Percentiles rank a stretch among this genome's conserved stretches.
These are phyloP conservation scores for Galendromus occidentalis DNA, from an alignment of 1,140 invertebrate species.

Conservation along the genomic window DNA sequence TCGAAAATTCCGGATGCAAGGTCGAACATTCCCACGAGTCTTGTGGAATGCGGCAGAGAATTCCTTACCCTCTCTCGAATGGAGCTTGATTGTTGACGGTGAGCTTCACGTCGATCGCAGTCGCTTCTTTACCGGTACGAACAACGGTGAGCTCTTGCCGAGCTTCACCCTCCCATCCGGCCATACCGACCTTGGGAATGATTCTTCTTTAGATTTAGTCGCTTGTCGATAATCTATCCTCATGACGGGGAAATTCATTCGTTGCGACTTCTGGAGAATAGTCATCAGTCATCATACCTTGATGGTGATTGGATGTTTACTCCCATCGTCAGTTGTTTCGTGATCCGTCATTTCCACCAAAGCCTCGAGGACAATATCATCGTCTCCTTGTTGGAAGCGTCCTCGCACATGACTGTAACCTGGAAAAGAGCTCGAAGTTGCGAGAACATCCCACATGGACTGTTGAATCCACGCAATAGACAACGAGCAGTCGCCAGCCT, in stretches of 20 bases:
- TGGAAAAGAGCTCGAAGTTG: no score
- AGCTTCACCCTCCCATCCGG: background rate
- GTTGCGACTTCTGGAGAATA: no score
- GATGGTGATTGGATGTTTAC: constrained; percentile 14
- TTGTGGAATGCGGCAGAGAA: no score
- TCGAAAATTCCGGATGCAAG: no score
- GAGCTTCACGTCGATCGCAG: background rate
- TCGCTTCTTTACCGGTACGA: constrained; percentile 1
- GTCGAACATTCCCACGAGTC: no score
- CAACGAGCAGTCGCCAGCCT: no score
- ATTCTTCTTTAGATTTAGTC: no score
- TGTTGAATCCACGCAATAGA: no score
- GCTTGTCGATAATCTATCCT: no score
- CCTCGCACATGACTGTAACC: constrained; percentile 7
- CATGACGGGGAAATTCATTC: no score
- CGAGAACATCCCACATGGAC: no score
- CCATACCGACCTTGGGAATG: background rate
- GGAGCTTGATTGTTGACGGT: background rate
- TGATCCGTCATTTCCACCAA: constrained; percentile 19
- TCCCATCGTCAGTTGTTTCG: constrained; percentile 15
- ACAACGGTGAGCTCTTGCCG: background rate
- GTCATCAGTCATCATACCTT: background rate
- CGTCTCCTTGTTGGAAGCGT: constrained; percentile 16
- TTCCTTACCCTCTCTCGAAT: background rate
- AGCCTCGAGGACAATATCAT: constrained; percentile 19